Percentiles rank a stretch among this genome's conserved stretches.
These are phyloP conservation scores for Protaetia brevitarsis DNA, from an alignment of 1,140 invertebrate genomes.

Conservation along the genomic window DNA sequence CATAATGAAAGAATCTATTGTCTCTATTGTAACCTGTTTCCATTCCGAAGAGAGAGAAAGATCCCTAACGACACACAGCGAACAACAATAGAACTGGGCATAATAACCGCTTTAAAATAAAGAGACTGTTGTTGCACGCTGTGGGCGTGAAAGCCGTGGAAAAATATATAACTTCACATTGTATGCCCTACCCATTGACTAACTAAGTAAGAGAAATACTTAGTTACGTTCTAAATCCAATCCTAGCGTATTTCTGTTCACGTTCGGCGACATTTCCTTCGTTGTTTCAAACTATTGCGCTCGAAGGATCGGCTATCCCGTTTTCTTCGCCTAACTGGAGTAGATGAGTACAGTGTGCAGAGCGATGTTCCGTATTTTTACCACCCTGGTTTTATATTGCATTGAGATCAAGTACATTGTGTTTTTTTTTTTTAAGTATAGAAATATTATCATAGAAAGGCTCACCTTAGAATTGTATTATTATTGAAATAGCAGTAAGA, in stretches of 20 bases:
- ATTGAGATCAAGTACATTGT: no score
- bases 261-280: not conserved
- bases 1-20: slow-evolving; percentile 7
- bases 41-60: not conserved
- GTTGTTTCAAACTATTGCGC: not conserved
- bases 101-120: slow-evolving; percentile 16
- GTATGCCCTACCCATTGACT: slow-evolving; percentile 10
- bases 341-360: no score
- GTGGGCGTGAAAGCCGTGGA: slow-evolving; percentile 6
- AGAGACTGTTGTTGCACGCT: not conserved
- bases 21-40: slow-evolving; percentile 9
- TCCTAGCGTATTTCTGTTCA: slow-evolving; percentile 1
- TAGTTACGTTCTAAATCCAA: slow-evolving; percentile 11
- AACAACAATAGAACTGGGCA: slow-evolving; percentile 1
- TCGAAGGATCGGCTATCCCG: not conserved
- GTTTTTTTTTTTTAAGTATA: not conserved
- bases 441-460: not conserved
- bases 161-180: slow-evolving; percentile 7
- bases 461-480: not conserved
- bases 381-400: no score
- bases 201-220: slow-evolving; percentile 10
- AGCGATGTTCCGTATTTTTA: no score
- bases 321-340: no score
- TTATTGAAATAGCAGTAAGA: not conserved
- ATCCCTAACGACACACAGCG: not conserved